Conservation (phyloP, 2,888 invertebrate genomes). For the Aquatica leii region DNA sequence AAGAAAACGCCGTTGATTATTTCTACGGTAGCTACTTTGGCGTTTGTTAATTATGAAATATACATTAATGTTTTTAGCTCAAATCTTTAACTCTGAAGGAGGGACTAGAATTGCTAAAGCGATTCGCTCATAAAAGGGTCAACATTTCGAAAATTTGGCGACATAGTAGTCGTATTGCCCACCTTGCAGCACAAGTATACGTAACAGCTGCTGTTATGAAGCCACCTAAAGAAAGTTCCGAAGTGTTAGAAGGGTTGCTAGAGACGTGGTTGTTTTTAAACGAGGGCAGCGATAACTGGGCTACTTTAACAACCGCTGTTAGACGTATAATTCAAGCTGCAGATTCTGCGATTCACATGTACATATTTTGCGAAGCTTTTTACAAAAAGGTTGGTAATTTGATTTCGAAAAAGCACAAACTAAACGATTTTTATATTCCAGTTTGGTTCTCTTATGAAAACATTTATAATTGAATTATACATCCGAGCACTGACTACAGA, state of each 20-base stretch:
- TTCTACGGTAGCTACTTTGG: conserved; percentile 30
- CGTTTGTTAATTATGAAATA: not conserved
- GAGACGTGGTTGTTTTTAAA: conserved; percentile 57
- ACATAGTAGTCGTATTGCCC: conserved; percentile 64
- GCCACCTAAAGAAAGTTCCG: conserved; percentile 57
- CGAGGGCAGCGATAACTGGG: conserved; percentile 47
- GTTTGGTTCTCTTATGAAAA: conserved; percentile 53
- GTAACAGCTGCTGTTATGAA: conserved; percentile 66
- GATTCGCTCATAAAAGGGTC: conserved; percentile 61
- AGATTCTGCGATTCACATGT: conserved; percentile 72
- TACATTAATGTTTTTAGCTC: conserved; percentile 56
- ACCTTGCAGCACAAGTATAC: conserved; percentile 65
- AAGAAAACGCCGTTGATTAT: conserved; percentile 34
- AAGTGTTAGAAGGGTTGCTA: conserved; percentile 54
- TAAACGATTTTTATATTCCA: conserved; percentile 26
- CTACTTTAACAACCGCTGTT: conserved; percentile 51
- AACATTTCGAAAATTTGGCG: conserved; percentile 66
- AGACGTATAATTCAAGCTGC: conserved; percentile 63
- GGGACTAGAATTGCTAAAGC: conserved; percentile 65
- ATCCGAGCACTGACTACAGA: conserved; percentile 78
- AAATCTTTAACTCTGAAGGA: conserved; percentile 65
- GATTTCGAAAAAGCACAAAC: conserved; percentile 16
- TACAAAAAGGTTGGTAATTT: conserved; percentile 49
- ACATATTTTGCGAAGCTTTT: conserved; percentile 69
- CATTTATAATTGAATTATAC: conserved; percentile 76